A percentile compares a stretch with the other conserved stretches of the same genome.
Evolutionary conservation across 2,797 vertebrate genomes (phyloP).

Genomic region (Chelmon rostratus): DNA sequence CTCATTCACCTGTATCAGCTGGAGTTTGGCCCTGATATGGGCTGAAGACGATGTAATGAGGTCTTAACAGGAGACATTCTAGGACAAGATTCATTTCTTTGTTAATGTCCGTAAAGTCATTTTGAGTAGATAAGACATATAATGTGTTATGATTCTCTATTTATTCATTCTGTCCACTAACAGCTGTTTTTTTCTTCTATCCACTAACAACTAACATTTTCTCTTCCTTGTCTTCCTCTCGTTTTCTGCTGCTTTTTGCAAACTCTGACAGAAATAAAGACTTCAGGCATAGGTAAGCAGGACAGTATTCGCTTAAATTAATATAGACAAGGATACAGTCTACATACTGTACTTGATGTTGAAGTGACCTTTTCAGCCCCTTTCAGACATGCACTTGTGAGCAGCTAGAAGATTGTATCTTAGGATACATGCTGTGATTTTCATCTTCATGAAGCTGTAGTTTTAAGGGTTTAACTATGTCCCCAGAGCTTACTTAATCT

Average conservation of each 20-base stretch:
- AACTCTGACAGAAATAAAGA: constrained; percentile 99
- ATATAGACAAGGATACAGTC: constrained; percentile 4
- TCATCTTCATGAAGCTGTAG: constrained; percentile 18
- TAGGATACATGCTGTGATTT: constrained; percentile 11
- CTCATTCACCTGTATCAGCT: constrained; percentile 76
- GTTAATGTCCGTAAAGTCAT: constrained; percentile 22
- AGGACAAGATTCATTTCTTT: constrained; percentile 46
- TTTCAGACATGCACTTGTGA: constrained; percentile 23
- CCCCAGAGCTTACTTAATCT: constrained; percentile 17
- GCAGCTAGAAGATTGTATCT: constrained; percentile 23
- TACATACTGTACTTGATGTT: constrained; percentile 2
- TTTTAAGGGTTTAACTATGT: constrained; percentile 22
- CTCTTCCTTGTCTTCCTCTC: constrained; percentile 67
- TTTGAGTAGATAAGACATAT: constrained; percentile 13
- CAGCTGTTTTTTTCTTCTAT: constrained; percentile 33
- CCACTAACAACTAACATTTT: constrained; percentile 74
- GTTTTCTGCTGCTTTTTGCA: constrained; percentile 78
- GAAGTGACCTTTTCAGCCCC: constrained; percentile 26
- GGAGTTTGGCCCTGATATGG: constrained; percentile 56
- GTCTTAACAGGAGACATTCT: constrained; percentile 39
- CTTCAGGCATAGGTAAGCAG: constrained; percentile 99
- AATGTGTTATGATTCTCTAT: constrained; percentile 37
- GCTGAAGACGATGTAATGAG: constrained; percentile 44
- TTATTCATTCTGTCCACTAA: constrained; percentile 56
- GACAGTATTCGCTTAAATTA: constrained; percentile 36